Evolutionary conservation across 2,797 vertebrate genomes (phyloP), one percentile per base, ranked within the genome.

Genomic region (Chelon labrosus): DNA sequence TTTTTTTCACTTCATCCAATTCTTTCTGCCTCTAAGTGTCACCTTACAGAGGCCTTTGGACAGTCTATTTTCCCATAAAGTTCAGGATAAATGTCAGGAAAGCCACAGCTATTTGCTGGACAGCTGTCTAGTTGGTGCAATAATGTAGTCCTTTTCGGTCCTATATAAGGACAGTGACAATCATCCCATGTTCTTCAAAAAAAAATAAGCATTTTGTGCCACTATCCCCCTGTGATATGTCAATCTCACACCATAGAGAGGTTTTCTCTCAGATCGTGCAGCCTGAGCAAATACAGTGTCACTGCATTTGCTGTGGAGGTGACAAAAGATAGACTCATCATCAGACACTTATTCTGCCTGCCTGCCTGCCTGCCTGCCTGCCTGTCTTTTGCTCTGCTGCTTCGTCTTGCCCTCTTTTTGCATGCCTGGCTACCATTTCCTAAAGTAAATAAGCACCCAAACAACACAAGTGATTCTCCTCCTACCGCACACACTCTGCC

Each of bases 361-460:
- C 53, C 69, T 75, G 70, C 31, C 31, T 31, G 31, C 7, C 31
- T 12, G 37, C 10, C 37, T 14, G 13, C 44, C 44, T 46, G 44
- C 31, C 74, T 77, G 63, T 65, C 65, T 79, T 52, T 37, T 49
- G 37, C 56, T 38, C 78, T 67, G 56, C 62, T 59, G 69, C 44
- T 57, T 80, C 10, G 1, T 9, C 58, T 75, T 63, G 60, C 51
- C 31, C 57, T 85, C 54, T 65, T 63, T 83, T 63, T 83, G 65
- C 73, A 82, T 85, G 81, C 59, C 49, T 79, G 61, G 57, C 80
- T 82, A 61, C 71, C 39, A 63, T 79, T 80, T 75, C 58, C 70
- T 56, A 47, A 57, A 65, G 75, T 80, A 86, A 90, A 90, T 83
- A 90, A 84, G 77, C 79, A 80, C 79, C 84, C 82, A 73, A 83